Evolutionary conservation across 2,113 vertebrate genomes (phyloP).

Genomic region (Mobula hypostoma): DNA sequence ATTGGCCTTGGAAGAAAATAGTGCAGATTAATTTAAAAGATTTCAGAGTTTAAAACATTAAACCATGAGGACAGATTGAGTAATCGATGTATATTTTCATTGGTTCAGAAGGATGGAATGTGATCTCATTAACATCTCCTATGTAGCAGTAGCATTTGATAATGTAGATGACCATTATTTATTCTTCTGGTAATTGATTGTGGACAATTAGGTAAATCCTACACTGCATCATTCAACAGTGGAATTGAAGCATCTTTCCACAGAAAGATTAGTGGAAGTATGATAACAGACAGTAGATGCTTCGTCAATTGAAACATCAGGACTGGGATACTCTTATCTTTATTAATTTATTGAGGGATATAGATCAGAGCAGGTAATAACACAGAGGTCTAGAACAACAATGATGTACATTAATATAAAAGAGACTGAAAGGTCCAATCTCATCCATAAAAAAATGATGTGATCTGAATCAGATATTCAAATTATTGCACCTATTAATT

Average conservation of each 20-base stretch:
- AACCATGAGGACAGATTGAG: neutral
- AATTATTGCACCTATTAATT: neutral
- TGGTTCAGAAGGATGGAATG: neutral
- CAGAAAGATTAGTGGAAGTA: neutral
- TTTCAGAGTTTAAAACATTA: neutral
- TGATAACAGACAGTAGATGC: neutral
- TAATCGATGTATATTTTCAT: neutral
- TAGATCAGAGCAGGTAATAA: neutral
- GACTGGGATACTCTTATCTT: neutral
- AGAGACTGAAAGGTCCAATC: neutral
- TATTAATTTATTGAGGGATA: neutral
- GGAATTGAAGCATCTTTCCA: neutral
- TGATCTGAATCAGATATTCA: neutral
- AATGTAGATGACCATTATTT: neutral
- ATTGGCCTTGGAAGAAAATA: neutral
- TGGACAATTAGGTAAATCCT: neutral
- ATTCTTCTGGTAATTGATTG: neutral
- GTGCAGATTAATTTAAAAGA: neutral
- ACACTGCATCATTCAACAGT: neutral
- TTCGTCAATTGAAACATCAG: neutral
- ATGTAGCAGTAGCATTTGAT: neutral
- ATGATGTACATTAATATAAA: neutral
- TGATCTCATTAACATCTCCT: too few relatives aligned
- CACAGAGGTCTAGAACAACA: neutral
- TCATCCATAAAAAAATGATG: neutral